Conservation (phyloP, 2,888 invertebrate genomes). For the Allacma fusca region DNA sequence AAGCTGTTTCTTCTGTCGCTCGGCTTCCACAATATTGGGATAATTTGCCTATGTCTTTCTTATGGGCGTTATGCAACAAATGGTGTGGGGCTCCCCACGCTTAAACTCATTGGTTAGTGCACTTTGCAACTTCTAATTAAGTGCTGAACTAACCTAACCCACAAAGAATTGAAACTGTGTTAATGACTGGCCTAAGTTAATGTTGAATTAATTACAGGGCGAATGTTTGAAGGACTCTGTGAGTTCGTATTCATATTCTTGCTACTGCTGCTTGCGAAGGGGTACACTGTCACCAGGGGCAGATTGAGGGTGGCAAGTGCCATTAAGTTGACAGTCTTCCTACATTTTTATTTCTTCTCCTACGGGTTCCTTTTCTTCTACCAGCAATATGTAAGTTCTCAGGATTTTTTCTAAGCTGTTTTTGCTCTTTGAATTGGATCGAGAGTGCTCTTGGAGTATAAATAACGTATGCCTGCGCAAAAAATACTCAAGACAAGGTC, state of each 20-base stretch:
- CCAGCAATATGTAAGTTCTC: conserved; percentile 73
- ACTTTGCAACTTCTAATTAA: neutral
- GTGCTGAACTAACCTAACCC: neutral
- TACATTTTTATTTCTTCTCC: conserved; percentile 77
- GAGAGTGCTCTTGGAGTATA: too few species aligned
- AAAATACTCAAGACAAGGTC: too few species aligned
- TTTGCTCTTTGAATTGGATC: too few species aligned
- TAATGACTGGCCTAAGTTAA: neutral
- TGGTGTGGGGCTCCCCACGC: conserved; percentile 71
- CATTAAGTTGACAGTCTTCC: conserved; percentile 80
- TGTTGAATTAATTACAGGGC: conserved; percentile 67
- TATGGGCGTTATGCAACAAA: conserved; percentile 80
- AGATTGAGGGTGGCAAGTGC: conserved; percentile 76
- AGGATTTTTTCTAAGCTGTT: neutral
- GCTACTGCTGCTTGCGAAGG: conserved; percentile 84
- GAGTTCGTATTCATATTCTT: conserved; percentile 80
- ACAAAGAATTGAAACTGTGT: neutral
- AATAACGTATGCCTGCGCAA: too few species aligned
- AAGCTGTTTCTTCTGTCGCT: conserved; percentile 81
- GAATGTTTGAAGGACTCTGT: conserved; percentile 75
- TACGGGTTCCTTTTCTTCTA: conserved; percentile 81
- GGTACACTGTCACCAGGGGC: conserved; percentile 88
- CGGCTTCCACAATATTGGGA: conserved; percentile 74
- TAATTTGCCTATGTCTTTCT: conserved; percentile 74
- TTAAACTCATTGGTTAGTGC: conserved; percentile 65